Conservation (phyloP, 2,113 vertebrate species). For the Halcyon senegalensis region DNA sequence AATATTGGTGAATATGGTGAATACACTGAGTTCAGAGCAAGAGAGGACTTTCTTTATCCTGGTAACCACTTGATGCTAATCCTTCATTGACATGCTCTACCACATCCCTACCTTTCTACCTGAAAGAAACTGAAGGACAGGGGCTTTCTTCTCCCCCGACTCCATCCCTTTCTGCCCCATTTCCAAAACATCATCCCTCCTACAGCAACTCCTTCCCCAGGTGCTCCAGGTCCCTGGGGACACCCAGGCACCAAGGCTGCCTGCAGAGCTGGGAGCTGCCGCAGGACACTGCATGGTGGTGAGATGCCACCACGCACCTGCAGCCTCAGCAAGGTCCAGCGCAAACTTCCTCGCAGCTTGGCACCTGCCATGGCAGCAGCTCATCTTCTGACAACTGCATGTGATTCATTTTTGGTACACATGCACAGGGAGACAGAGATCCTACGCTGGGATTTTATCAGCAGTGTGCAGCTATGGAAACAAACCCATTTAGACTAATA, state of each 20-base stretch:
- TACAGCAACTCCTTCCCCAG: neutral
- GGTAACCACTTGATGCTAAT: neutral
- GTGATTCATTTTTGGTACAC: constrained; percentile 16
- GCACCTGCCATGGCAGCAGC: neutral
- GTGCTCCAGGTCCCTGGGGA: neutral
- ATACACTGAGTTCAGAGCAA: neutral
- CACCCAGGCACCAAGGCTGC: neutral
- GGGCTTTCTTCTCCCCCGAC: neutral
- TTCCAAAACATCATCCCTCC: neutral
- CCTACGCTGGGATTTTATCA: constrained; percentile 17
- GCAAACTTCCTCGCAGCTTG: neutral
- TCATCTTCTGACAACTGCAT: neutral
- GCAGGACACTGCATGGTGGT: neutral
- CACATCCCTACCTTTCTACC: neutral
- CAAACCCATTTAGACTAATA: constrained; percentile 28
- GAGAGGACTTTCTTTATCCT: neutral
- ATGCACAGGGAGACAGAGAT: neutral
- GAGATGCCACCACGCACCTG: neutral
- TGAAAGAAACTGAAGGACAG: neutral
- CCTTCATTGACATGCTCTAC: neutral
- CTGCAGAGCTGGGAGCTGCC: neutral
- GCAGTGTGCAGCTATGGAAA: constrained; percentile 43
- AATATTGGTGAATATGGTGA: neutral
- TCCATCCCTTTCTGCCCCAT: neutral
- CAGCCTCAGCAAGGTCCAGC: neutral